These are phyloP conservation scores for Morinoia aosen DNA, from an alignment of 2,888 invertebrate species.

Conservation along the genomic window DNA sequence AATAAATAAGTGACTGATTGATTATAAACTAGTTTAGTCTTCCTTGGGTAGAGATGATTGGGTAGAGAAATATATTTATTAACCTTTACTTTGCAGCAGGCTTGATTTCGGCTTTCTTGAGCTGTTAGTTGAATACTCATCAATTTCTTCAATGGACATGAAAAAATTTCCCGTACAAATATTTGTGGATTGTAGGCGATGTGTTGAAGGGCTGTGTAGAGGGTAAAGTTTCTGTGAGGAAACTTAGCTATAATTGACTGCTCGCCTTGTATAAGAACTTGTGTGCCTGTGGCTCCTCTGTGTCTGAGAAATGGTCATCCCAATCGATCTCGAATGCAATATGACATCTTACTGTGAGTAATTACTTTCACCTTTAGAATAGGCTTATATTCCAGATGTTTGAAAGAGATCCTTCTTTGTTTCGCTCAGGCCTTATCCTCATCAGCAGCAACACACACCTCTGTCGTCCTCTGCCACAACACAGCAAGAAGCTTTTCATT, in stretches of 20 bases:
- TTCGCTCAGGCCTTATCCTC: conserved; percentile 53
- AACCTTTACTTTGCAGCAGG: too few relatives aligned
- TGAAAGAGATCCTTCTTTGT: not conserved
- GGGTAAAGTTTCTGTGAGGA: not conserved
- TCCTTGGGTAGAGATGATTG: too few relatives aligned
- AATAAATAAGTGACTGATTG: too few relatives aligned
- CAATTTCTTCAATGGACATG: not conserved
- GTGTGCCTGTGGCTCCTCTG: not conserved
- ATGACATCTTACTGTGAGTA: too few relatives aligned
- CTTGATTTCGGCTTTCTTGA: not conserved
- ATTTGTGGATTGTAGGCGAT: not conserved
- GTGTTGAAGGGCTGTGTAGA: not conserved
- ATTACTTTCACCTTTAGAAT: not conserved
- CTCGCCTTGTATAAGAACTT: not conserved
- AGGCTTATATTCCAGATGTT: not conserved
- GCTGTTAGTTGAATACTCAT: not conserved
- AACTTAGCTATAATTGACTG: not conserved
- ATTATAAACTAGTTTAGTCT: too few relatives aligned
- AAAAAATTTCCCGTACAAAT: not conserved
- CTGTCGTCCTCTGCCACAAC: conserved; percentile 64
- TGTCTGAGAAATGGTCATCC: not conserved
- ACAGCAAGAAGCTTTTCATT: conserved; percentile 81
- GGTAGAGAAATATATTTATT: too few relatives aligned
- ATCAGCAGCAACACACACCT: conserved; percentile 49
- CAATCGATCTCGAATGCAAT: too few relatives aligned